A percentile compares a stretch with the other conserved stretches of the same genome.
These are phyloP conservation scores for Synergus laeviventris DNA, from an alignment of 2,888 invertebrate genomes.

Conservation along the genomic window DNA sequence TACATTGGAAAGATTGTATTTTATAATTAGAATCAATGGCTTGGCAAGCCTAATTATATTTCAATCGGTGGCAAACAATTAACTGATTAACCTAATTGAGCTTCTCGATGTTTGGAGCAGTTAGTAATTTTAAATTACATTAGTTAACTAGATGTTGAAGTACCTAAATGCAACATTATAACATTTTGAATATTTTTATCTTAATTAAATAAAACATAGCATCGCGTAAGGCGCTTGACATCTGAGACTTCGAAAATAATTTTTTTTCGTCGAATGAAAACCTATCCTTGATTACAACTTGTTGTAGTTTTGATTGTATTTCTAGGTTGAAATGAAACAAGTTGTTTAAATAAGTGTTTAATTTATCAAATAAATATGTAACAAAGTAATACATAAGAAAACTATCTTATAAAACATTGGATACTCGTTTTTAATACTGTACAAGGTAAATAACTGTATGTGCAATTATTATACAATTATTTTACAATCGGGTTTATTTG, in stretches of 20 bases:
- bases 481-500: constrained; percentile 25
- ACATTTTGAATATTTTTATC: constrained; percentile 68
- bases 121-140: neutral
- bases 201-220: constrained; percentile 60
- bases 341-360: constrained; percentile 3
- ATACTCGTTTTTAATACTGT: constrained; percentile 26
- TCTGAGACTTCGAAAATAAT: constrained; percentile 11
- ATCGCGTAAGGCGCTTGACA: constrained; percentile 19
- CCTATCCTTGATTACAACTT: constrained; percentile 22
- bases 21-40: constrained; percentile 1
- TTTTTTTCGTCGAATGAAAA: neutral
- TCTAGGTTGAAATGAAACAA: neutral
- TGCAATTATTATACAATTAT: constrained; percentile 1
- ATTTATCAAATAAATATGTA: constrained; percentile 6
- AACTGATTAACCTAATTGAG: neutral
- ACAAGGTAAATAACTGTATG: constrained; percentile 4
- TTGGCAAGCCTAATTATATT: neutral
- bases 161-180: constrained; percentile 66
- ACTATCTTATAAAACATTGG: neutral
- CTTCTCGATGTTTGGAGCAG: constrained; percentile 46
- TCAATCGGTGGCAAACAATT: neutral
- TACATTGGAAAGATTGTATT: constrained; percentile 12
- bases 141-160: neutral
- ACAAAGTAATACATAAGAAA: neutral
- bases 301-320: neutral